Evolutionary conservation across 2,888 invertebrate species (phyloP), one percentile per base, ranked within the genome.

Genomic region (Bembecia ichneumoniformis): DNA sequence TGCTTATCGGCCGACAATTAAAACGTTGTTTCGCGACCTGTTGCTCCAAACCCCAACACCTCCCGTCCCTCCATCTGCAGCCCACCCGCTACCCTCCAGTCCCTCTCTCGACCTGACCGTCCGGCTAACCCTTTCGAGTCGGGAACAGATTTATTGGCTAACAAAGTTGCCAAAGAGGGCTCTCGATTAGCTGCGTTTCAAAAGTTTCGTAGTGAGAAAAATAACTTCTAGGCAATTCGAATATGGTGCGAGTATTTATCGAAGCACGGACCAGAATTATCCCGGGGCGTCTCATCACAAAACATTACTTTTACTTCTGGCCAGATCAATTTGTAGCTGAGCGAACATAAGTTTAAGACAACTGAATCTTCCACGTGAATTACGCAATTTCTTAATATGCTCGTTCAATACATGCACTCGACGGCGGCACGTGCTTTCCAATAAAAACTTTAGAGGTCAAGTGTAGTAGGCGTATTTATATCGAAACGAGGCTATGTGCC

Each of bases 401-500:
- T 82, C 78, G 77, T 77, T 74, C 74, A 67, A 71, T 49, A 52
- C 63, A 71, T 74, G 71, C 69, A 79, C 75, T 78, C 71, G 71
- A 71, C 73, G 70, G 68, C 68, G 69, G 78, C 82, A 82, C 83
- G 82, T 84, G 84, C 71, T 82, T 82, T 82, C 77, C 81, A 83
- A 86, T 84, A 86, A 86, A 86, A 87, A 84, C 80, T 84, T 86
- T 86, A 76, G 84, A 86, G 86, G 86, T 87, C 86, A 87, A 87
- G 86, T 86, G 86, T 86, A 86, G 84, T 83, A 82, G 83, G 84
- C 81, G 83, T 83, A 84, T 86, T 84, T 87, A 86, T 87, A 83
- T 82, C 82, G 75, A 65, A 74, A 74, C 82, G 81, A 80, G 84
- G 79, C 81, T 82, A 77, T 76, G 70, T 67, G 77, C 76, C 74